Base-by-base conservation (phyloP, 2,113 vertebrate species). In the Ciconia boyciana region DNA sequence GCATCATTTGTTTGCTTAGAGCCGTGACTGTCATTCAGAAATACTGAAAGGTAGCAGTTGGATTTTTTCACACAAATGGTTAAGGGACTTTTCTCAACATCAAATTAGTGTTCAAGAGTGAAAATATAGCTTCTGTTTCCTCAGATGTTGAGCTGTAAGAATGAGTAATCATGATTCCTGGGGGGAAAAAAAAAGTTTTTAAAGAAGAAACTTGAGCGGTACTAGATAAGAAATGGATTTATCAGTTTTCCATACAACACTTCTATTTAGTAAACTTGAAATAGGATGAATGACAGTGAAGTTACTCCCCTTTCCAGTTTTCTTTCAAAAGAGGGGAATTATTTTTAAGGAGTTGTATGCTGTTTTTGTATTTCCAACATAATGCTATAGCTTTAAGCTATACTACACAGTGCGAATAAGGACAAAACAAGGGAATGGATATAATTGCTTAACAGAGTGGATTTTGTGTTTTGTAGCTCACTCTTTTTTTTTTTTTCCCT, bases 1-100 rank as follows among this genome's bases (percentile, higher is more conserved):
- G 94, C 90, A 89, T 96, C 79, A 58, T 96, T 96, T 96, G 83
- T 97, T 97, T 97, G 90, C 90, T 94, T 46, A 49, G 78, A 96
- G 93, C 81, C 82, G 61, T 75, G 89, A 94, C 94, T 97, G 88
- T 90, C 93, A 93, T 96, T 96, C 94, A 96, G 92, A 94, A 97
- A 97, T 95, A 90, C 16, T 95, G 94, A 96, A 96, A 96, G 92
- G 87, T 87, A 96, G 86, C 94, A 96, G 96, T 95, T 94, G 96
- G 94, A 70, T 90, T 89, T 95, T 93, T 94, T 96, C 95, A 89
- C 91, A 87, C 85, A 96, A 96, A 97, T 89, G 61, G 96, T 96
- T 93, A 97, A 96, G 61, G 90, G 89, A 95, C 86, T 94, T 96
- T 91, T 94, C 92, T 96, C 84, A 91, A 94, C 82, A 96, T 84